Evolutionary conservation across 1,140 invertebrate species (phyloP), one percentile per base, ranked within the genome.

Genomic region (Sarcophaga bullata): DNA sequence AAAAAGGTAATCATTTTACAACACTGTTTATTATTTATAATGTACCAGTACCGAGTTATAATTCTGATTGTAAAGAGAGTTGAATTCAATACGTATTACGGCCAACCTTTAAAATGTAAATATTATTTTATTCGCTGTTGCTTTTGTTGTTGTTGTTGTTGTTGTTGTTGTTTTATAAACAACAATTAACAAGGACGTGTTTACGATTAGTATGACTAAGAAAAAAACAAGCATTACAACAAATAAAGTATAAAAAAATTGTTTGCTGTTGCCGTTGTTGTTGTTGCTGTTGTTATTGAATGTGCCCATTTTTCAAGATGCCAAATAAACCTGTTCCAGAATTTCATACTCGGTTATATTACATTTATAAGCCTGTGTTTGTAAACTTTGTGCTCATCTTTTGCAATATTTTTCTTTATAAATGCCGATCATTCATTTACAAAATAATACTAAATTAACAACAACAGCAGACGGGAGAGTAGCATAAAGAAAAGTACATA

Each of bases 321-420:
- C 75, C 75, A 78, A 78, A 78, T 78, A 78, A 78, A 78, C 75
- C 75, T 78, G 75, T 78, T 78, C 62, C 62, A 68, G 17, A 68
- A 58, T 19, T 68, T 78, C 75, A 50, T 17, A n/a, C 19, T 50
- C 19, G 25, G 4, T 37, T 37, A 37, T 37, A 37, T 4, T 37
- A 50, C 19, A 19, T 78, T 78, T 50, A 6, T 78, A 15, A 8
- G 25, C 19, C 17, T 68, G n/a, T n/a, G 17, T 68, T 68, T 19
- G n/a, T 68, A 8, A 17, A n/a, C 17, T 4, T 58, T 58, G 13
- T 58, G 5, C n/a, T 58, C 6, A 15, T 58, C 6, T 58, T 13
- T 6, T 13, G 13, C 54, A 1, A 58, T 58, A n/a, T 58, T 58
- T 58, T 37, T 1, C 25, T 37, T 13, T 58, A 58, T 68, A 68